Percentiles rank a stretch among this genome's conserved stretches.
phyloP scores from a whole-genome alignment of 2,797 vertebrate genomes.

The Pteropus rufus region DNA sequence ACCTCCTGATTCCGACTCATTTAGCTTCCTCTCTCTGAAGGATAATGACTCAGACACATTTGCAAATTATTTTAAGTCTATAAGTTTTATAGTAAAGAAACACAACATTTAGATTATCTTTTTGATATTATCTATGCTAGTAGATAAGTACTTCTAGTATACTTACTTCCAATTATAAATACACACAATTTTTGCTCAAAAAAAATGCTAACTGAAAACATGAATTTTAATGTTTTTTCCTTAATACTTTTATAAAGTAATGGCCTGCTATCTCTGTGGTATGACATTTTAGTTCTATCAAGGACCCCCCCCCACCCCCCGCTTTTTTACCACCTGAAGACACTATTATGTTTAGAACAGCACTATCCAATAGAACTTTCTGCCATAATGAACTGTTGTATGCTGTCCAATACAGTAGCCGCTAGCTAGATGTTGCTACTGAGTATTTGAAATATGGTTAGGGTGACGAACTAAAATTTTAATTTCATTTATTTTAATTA shows the following conservation, averaged over 20 bases:
- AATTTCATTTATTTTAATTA: conserved; percentile 21
- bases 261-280: not conserved
- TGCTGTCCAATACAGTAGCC: not conserved
- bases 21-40: not conserved
- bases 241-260: not conserved
- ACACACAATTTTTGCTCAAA: not conserved
- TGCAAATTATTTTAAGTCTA: not conserved
- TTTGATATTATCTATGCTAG: not conserved
- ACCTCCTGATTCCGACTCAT: not conserved
- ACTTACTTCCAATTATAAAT: not conserved
- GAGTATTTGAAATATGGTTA: not conserved
- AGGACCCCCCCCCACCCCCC: too few species aligned
- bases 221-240: not conserved
- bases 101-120: conserved; percentile 4
- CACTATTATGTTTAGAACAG: not conserved
- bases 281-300: not conserved
- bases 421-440: not conserved
- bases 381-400: not conserved
- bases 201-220: not conserved
- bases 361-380: not conserved
- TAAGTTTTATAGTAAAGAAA: not conserved
- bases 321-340: not conserved
- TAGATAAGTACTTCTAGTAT: not conserved
- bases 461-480: not conserved
- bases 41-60: not conserved